A percentile compares a stretch with the other conserved stretches of the same genome.
phyloP scores from a whole-genome alignment of 2,797 vertebrate species.

The Chelon auratus region DNA sequence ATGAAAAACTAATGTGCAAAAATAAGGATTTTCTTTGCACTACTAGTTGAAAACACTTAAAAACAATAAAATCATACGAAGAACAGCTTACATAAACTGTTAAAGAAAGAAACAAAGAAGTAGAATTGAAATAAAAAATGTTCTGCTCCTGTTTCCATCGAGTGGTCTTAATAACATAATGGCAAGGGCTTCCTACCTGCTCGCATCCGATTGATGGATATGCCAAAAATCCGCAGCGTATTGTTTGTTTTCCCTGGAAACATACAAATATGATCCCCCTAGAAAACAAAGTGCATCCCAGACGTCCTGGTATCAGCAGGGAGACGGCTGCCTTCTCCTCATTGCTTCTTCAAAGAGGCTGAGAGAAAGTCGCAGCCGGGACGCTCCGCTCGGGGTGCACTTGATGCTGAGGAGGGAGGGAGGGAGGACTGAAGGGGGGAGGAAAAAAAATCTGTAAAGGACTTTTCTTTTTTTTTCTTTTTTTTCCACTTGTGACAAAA shows the following conservation, averaged over 20 bases:
- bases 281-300: constrained; percentile 77
- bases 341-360: constrained; percentile 76
- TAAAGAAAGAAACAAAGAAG: background rate
- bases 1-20: background rate
- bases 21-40: background rate
- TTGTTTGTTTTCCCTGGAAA: constrained; percentile 68
- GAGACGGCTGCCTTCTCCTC: constrained; percentile 73
- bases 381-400: constrained; percentile 77
- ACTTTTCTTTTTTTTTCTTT: constrained; percentile 47
- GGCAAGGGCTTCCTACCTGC: constrained; percentile 80
- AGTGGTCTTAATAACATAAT: background rate
- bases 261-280: constrained; percentile 66
- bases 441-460: constrained; percentile 68
- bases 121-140: background rate
- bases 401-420: constrained; percentile 82
- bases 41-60: background rate
- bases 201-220: constrained; percentile 83
- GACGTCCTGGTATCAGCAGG: constrained; percentile 69
- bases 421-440: constrained; percentile 15
- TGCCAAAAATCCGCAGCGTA: constrained; percentile 74
- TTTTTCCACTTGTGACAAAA: constrained; percentile 74
- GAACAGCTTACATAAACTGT: background rate
- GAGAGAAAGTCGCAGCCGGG: constrained; percentile 73
- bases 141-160: background rate
- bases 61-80: background rate